A percentile compares a stretch with the other conserved stretches of the same genome.
phyloP scores from a whole-genome alignment of 2,113 vertebrate genomes.

The Eidolon helvum region DNA sequence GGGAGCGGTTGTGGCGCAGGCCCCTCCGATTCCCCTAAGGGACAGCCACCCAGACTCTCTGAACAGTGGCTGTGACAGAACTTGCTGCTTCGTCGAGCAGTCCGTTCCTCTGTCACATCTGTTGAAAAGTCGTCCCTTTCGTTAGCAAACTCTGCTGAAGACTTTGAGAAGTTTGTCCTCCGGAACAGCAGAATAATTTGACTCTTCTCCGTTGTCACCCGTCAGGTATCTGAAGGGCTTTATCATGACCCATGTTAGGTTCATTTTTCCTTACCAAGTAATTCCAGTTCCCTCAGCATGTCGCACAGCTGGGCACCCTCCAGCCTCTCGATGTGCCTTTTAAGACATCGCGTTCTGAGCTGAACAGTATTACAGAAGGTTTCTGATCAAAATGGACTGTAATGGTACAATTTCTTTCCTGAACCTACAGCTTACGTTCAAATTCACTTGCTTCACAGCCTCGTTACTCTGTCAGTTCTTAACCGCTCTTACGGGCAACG shows the following conservation, averaged over 20 bases:
- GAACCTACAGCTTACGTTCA: not conserved
- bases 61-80: not conserved
- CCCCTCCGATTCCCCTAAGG: not conserved
- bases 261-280: not conserved
- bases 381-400: not conserved
- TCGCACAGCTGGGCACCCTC: not conserved
- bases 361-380: not conserved
- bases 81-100: not conserved
- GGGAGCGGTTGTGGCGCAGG: not conserved
- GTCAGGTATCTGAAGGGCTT: not conserved
- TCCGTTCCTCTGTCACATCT: not conserved
- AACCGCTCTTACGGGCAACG: not conserved
- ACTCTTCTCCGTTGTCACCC: not conserved
- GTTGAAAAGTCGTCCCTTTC: not conserved
- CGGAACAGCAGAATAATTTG: not conserved
- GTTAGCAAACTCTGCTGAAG: not conserved
- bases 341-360: not conserved
- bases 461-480: not conserved
- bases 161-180: not conserved
- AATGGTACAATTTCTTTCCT: not conserved
- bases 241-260: fast-evolving
- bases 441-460: not conserved
- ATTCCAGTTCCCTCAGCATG: not conserved
- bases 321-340: not conserved
- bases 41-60: not conserved